Evolutionary conservation across 2,888 invertebrate species (phyloP), one percentile per base, ranked within the genome.

Genomic region (Ferrisia virgata): DNA sequence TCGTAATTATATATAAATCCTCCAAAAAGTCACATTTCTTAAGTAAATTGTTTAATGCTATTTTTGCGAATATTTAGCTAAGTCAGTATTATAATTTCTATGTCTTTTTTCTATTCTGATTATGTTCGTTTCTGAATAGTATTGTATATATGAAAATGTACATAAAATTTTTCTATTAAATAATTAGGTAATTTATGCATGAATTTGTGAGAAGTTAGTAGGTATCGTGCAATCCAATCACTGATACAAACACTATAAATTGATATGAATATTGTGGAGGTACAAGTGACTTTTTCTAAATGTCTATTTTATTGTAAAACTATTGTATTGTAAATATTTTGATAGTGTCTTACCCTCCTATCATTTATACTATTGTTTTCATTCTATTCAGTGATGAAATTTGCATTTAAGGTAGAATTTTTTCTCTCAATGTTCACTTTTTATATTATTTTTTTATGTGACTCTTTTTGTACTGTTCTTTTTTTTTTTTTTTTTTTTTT

Each of bases 11-110:
- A 36, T 6, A 6, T 36, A 36, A 8, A 36, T 36, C 8, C 40
- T 11, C 13, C 40, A 13, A 11, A n/a, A n/a, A 15, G 31, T 82
- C 82, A 53, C 82, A 82, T 82, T 82, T 33, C 36, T 64, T 82
- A 64, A 82, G 69, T 82, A 82, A 82, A 82, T 82, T 39, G 82
- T 82, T 82, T 82, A 82, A 82, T 82, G 82, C 15, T 39, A 64
- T 11, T 22, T 18, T 80, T 47, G 22, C 82, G 64, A 58, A 82
- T 82, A 82, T 64, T 36, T 36, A 28, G 58, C 82, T 82, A 82
- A 82, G 82, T 82, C 82, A 82, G 64, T 82, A 82, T 82, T 82
- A 18, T 76, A 33, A 76, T 18, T 33, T 33, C 36, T 76, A 40
- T 28, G 47, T 25, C 1, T 79, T 40, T 28, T n/a, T 79, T 13